Percentiles rank a stretch among this genome's conserved stretches.
These are phyloP conservation scores for Vanacampus margaritifer DNA, from an alignment of 2,113 vertebrate genomes.

Conservation along the genomic window DNA sequence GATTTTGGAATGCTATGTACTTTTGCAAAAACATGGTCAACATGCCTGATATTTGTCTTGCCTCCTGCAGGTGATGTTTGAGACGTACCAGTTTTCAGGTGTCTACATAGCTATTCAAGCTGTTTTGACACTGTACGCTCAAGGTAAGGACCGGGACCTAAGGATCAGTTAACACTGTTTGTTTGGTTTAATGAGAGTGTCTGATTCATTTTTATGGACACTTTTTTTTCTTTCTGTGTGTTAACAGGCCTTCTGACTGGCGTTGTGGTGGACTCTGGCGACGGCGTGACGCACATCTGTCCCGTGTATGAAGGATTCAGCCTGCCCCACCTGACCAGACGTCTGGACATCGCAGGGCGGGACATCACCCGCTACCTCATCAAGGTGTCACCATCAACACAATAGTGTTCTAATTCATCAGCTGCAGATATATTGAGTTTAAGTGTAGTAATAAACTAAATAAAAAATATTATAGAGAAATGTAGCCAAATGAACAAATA, in stretches of 20 bases:
- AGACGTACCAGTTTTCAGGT: slow-evolving; percentile 95
- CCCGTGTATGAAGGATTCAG: slow-evolving; percentile 98
- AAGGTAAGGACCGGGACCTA: slow-evolving; percentile 74
- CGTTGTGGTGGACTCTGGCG: slow-evolving; percentile 95
- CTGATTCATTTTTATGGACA: background rate
- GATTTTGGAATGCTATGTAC: too few species aligned
- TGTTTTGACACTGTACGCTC: slow-evolving; percentile 95
- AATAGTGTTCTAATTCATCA: background rate
- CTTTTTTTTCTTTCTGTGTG: background rate
- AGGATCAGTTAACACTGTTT: background rate
- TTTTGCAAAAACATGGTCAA: too few species aligned
- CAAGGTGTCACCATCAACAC: slow-evolving; percentile 41
- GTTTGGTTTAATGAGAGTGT: too few species aligned
- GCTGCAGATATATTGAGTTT: background rate
- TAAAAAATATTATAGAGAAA: background rate
- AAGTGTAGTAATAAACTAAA: background rate
- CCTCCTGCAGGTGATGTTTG: slow-evolving; percentile 91
- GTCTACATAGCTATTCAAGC: slow-evolving; percentile 98
- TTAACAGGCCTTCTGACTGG: slow-evolving; percentile 87
- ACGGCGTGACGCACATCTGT: slow-evolving; percentile 96
- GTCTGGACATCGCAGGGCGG: slow-evolving; percentile 94
- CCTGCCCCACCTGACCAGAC: slow-evolving; percentile 91
- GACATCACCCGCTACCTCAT: slow-evolving; percentile 96
- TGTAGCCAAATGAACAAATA: too few species aligned
- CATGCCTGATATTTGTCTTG: background rate